Evolutionary conservation across 1,140 invertebrate species (phyloP).

Genomic region (Marisa cornuarietis): DNA sequence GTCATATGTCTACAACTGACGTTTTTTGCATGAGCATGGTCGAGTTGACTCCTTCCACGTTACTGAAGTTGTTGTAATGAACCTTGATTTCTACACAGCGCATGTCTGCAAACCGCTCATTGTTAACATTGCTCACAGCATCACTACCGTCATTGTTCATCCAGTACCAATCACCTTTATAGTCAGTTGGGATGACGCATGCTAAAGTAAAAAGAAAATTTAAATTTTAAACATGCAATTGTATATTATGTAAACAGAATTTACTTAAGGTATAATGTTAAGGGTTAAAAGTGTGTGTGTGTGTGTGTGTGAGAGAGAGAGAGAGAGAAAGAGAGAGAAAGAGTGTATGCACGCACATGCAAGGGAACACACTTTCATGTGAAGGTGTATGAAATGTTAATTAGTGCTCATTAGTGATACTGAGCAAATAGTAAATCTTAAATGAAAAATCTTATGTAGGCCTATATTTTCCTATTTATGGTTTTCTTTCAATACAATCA

Average conservation of each 20-base stretch:
- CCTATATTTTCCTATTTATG: too few relatives aligned
- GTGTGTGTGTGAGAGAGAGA: too few relatives aligned
- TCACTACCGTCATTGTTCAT: slow-evolving; percentile 35
- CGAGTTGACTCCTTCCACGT: slow-evolving; percentile 30
- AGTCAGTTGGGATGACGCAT: slow-evolving; percentile 38
- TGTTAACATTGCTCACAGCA: slow-evolving; percentile 27
- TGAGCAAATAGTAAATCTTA: too few relatives aligned
- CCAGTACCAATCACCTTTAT: slow-evolving; percentile 50
- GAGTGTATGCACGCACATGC: too few relatives aligned
- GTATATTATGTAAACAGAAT: background rate
- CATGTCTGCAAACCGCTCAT: slow-evolving; percentile 26
- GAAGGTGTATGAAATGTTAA: too few relatives aligned
- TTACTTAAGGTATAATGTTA: too few relatives aligned
- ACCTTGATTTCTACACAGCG: slow-evolving; percentile 3
- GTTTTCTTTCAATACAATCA: too few relatives aligned
- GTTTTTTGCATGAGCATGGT: slow-evolving; percentile 28
- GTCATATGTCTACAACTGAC: background rate
- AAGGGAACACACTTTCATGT: too few relatives aligned
- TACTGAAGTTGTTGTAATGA: slow-evolving; percentile 21
- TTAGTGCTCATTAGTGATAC: too few relatives aligned
- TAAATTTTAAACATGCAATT: background rate
- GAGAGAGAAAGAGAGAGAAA: too few relatives aligned
- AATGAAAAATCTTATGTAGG: too few relatives aligned
- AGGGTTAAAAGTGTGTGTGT: too few relatives aligned
- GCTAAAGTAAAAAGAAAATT: slow-evolving; percentile 8